Percentiles rank a stretch among this genome's conserved stretches.
Conservation (phyloP, 2,113 vertebrate species). For the Scatophagus argus region DNA sequence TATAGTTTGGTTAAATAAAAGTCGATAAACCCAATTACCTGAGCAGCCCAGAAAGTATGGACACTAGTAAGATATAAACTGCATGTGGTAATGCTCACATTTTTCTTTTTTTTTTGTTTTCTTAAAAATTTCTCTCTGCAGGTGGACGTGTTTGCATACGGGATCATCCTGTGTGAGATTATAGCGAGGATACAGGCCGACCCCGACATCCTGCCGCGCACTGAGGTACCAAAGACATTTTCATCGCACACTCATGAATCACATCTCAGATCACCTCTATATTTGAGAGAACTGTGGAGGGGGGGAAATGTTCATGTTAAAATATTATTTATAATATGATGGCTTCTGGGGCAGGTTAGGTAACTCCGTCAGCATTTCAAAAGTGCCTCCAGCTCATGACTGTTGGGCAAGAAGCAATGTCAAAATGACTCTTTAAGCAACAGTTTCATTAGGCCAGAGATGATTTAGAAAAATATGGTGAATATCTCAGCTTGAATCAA, state of each 20-base stretch:
- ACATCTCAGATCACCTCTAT: not conserved
- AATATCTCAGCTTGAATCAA: not conserved
- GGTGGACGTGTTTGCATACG: constrained; percentile 92
- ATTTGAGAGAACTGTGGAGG: not conserved
- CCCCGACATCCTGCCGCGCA: constrained; percentile 95
- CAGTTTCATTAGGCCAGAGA: not conserved
- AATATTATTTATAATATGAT: not conserved
- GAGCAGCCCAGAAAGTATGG: not conserved
- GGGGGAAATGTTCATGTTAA: not conserved
- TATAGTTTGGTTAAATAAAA: not conserved
- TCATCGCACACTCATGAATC: constrained; percentile 15
- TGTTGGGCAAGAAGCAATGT: constrained; percentile 28
- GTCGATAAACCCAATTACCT: not conserved
- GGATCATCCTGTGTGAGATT: constrained; percentile 96
- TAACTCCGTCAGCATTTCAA: not conserved
- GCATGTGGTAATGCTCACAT: not conserved
- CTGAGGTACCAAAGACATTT: constrained; percentile 82
- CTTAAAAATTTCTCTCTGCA: constrained; percentile 53
- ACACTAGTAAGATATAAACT: not conserved
- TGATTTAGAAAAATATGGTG: not conserved
- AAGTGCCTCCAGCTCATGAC: not conserved
- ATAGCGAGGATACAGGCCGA: constrained; percentile 95
- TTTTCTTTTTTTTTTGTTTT: not conserved
- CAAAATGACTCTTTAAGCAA: constrained; percentile 18
- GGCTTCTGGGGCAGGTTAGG: not conserved